Evolutionary conservation across 2,113 vertebrate genomes (phyloP).

Genomic region (Piprites chloris): DNA sequence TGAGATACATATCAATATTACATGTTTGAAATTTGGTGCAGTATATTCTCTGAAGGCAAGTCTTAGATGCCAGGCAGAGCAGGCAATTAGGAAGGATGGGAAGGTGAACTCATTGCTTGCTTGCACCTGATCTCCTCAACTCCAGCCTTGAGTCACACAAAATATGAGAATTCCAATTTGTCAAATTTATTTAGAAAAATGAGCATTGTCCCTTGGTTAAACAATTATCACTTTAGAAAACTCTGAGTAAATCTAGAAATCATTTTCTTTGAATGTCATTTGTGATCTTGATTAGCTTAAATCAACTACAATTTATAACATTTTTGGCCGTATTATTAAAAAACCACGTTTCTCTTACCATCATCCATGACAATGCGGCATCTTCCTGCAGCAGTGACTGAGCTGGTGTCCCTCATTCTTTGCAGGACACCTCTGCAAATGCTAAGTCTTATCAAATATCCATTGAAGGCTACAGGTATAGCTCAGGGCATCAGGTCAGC

Average conservation of each 20-base stretch:
- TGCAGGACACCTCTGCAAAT: neutral
- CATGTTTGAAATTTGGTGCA: no score
- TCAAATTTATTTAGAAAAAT: neutral
- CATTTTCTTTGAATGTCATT: rapidly evolving
- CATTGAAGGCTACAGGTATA: neutral
- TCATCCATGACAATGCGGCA: neutral
- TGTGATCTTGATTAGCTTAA: neutral
- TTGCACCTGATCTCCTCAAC: neutral
- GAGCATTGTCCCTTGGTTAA: neutral
- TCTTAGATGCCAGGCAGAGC: neutral
- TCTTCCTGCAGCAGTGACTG: neutral
- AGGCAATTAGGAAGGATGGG: neutral
- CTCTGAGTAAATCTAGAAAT: neutral
- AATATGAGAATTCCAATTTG: neutral
- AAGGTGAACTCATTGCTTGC: neutral
- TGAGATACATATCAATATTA: rapidly evolving
- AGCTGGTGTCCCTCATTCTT: neutral
- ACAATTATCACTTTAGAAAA: neutral
- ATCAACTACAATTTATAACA: neutral
- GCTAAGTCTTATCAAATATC: neutral
- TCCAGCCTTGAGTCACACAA: neutral
- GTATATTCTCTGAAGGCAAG: neutral
- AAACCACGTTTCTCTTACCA: rapidly evolving
- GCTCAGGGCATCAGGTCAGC: neutral
- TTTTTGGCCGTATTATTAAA: neutral